Percentiles rank a stretch among this genome's conserved stretches.
phyloP scores from a whole-genome alignment of 2,113 vertebrate species.

The Etia nguti region DNA sequence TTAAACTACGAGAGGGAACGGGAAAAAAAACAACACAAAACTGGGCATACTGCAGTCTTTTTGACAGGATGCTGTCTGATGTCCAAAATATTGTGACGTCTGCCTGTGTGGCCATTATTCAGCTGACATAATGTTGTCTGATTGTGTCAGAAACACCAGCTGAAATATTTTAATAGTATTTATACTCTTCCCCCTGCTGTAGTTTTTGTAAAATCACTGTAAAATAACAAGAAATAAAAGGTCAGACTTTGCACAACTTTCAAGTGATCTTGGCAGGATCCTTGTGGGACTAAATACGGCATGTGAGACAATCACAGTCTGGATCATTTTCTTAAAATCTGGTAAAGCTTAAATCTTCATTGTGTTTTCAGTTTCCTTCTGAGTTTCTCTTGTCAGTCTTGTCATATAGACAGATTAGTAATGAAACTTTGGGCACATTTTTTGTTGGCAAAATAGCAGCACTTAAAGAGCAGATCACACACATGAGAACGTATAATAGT shows the following conservation, averaged over 20 bases:
- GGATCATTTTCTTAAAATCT: neutral
- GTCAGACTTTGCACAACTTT: neutral
- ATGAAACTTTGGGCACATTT: neutral
- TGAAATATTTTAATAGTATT: neutral
- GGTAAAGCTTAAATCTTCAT: neutral
- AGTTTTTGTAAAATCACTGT: neutral
- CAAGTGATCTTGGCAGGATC: neutral
- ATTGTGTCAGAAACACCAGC: neutral
- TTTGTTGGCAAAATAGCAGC: neutral
- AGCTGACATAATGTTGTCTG: neutral
- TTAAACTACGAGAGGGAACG: neutral
- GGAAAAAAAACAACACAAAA: neutral
- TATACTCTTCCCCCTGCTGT: neutral
- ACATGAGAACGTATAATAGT: neutral
- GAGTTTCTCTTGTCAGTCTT: neutral
- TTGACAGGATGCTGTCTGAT: neutral
- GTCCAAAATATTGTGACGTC: neutral
- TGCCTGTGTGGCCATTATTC: neutral
- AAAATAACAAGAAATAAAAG: neutral
- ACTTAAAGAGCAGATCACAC: neutral
- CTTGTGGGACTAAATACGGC: neutral
- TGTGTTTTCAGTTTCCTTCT: neutral
- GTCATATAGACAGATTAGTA: neutral
- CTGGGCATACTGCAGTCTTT: neutral
- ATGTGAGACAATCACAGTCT: neutral